A percentile compares a stretch with the other conserved stretches of the same genome.
These are phyloP conservation scores for Cyrtodaria siliqua DNA, from an alignment of 2,888 invertebrate species.

Conservation along the genomic window DNA sequence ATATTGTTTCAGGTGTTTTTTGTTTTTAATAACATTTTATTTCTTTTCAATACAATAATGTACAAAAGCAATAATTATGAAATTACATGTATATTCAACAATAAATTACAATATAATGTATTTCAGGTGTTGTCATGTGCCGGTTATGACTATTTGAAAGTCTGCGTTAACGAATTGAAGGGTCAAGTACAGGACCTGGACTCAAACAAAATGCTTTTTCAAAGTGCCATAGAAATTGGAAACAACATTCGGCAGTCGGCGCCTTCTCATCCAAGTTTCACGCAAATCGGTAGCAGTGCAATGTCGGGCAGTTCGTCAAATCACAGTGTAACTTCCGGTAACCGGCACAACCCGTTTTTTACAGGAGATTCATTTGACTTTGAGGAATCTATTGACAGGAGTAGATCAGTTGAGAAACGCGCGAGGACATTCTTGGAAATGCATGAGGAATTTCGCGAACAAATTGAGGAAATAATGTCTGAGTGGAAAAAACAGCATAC, in stretches of 20 bases:
- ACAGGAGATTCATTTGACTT: conserved; percentile 34
- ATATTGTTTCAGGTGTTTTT: no score
- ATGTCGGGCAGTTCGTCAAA: conserved; percentile 12
- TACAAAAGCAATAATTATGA: no score
- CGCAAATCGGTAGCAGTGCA: neutral
- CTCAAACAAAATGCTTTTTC: conserved; percentile 52
- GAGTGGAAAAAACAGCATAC: conserved; percentile 52
- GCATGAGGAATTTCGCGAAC: conserved; percentile 79
- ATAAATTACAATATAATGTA: no score
- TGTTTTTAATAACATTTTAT: no score
- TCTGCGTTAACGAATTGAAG: conserved; percentile 97
- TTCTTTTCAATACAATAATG: no score
- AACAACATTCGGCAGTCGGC: conserved; percentile 27
- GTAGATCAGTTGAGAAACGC: conserved; percentile 21
- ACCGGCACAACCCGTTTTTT: conserved; percentile 57
- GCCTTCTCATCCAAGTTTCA: neutral
- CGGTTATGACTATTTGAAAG: conserved; percentile 97
- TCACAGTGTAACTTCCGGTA: conserved; percentile 11
- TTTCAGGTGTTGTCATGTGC: conserved; percentile 93
- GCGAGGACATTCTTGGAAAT: conserved; percentile 78
- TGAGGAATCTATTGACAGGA: neutral
- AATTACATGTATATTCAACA: no score
- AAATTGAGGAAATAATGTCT: conserved; percentile 66
- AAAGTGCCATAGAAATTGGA: conserved; percentile 62
- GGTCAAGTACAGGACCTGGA: conserved; percentile 94